A percentile compares a stretch with the other conserved stretches of the same genome.
Evolutionary conservation across 2,113 vertebrate genomes (phyloP).

Genomic region (Apodemus speciosus): DNA sequence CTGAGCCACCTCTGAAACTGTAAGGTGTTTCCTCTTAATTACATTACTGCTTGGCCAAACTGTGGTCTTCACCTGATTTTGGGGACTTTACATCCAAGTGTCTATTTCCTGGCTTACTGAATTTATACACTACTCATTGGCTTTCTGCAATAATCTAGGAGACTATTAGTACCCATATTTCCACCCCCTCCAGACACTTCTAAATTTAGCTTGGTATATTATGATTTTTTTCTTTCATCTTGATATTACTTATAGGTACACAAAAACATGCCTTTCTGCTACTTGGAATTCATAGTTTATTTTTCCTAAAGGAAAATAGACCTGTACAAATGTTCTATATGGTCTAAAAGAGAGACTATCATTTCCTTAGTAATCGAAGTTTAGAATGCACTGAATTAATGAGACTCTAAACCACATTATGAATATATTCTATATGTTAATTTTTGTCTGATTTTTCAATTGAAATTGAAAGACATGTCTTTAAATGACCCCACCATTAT

Average conservation of each 20-base stretch:
- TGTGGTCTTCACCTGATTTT: not conserved
- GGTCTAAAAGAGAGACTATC: not conserved
- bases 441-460: constrained; percentile 36
- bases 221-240: constrained; percentile 15
- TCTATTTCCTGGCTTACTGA: not conserved
- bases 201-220: constrained; percentile 13
- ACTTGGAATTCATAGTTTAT: constrained; percentile 4
- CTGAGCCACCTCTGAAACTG: not conserved
- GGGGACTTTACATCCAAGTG: not conserved
- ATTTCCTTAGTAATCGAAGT: constrained; percentile 43
- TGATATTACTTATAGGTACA: constrained; percentile 5
- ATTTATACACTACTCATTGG: not conserved
- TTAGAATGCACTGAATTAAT: constrained; percentile 51
- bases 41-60: not conserved
- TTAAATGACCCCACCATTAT: not conserved
- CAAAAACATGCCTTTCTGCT: not conserved
- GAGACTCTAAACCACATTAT: constrained; percentile 43
- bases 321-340: constrained; percentile 33
- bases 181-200: not conserved
- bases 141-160: not conserved
- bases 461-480: constrained; percentile 1
- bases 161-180: not conserved
- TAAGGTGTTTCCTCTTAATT: not conserved
- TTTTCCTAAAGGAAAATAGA: constrained; percentile 29
- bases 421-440: constrained; percentile 11